Evolutionary conservation across 64 coral and sea anemone species (phyloP).

Genomic region (Stichodactyla helianthus): DNA sequence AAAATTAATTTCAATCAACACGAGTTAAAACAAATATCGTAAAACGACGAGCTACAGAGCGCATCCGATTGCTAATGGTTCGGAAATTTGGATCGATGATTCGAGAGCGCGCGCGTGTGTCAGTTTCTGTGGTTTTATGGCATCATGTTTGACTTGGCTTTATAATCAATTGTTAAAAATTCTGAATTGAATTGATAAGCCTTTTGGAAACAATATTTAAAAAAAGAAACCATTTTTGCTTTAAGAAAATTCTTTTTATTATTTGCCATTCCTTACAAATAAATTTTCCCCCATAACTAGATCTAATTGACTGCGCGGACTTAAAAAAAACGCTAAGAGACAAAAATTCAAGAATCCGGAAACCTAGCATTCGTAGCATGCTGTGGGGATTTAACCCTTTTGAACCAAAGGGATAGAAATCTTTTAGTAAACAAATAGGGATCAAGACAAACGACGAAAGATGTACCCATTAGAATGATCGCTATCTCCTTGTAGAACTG

Average conservation of each 20-base stretch:
- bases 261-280: too few relatives aligned
- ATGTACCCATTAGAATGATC: slow-evolving; percentile 1
- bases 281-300: background rate
- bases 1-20: slow-evolving; percentile 16
- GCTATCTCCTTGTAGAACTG: background rate
- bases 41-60: background rate
- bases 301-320: background rate
- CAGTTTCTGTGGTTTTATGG: background rate
- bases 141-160: too few relatives aligned
- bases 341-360: background rate
- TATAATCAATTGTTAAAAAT: too few relatives aligned
- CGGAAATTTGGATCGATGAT: background rate
- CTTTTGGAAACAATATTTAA: too few relatives aligned
- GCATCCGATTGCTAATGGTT: background rate
- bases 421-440: slow-evolving; percentile 7
- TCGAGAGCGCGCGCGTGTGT: background rate
- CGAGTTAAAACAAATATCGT: background rate
- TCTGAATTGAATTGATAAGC: too few relatives aligned
- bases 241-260: too few relatives aligned
- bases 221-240: too few relatives aligned
- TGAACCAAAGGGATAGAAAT: background rate
- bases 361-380: background rate
- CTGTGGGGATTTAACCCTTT: background rate
- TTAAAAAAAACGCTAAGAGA: background rate
- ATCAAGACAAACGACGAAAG: background rate